Evolutionary conservation across 2,888 invertebrate genomes (phyloP).

Genomic region (Torymus aiolomorphi): DNA sequence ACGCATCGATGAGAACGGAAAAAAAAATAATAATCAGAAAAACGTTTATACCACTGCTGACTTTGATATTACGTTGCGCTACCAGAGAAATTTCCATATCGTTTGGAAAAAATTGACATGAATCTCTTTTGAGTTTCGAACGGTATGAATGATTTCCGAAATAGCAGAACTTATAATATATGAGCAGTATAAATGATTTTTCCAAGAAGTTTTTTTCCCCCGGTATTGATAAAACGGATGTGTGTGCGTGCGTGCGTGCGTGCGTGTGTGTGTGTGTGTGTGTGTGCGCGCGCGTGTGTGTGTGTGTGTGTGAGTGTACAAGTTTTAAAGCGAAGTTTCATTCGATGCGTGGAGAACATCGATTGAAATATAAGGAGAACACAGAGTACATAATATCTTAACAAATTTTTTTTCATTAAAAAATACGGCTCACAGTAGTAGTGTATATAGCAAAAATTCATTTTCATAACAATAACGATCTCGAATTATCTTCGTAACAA

Average conservation of each 20-base stretch:
- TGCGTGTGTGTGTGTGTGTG: constrained; percentile 16
- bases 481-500: constrained; percentile 50
- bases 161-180: constrained; percentile 50
- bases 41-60: constrained; percentile 35
- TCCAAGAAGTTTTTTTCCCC: constrained; percentile 30
- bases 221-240: constrained; percentile 10
- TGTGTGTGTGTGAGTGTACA: constrained; percentile 11
- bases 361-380: constrained; percentile 34
- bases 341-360: constrained; percentile 3
- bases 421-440: constrained; percentile 46
- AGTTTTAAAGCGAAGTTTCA: constrained; percentile 15
- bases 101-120: constrained; percentile 6
- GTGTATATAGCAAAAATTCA: constrained; percentile 50
- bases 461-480: constrained; percentile 50
- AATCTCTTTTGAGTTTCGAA: constrained; percentile 22
- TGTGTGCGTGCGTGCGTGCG: no score
- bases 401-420: constrained; percentile 52
- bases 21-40: constrained; percentile 27
- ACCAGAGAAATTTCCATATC: constrained; percentile 31
- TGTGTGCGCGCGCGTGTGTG: constrained; percentile 9
- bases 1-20: constrained; percentile 33
- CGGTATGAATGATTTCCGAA: constrained; percentile 36
- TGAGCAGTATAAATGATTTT: constrained; percentile 25
- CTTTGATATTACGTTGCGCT: constrained; percentile 47
- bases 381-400: constrained; percentile 46